phyloP scores from a whole-genome alignment of 2,888 invertebrate genomes.

The Strigamia transsilvanica region DNA sequence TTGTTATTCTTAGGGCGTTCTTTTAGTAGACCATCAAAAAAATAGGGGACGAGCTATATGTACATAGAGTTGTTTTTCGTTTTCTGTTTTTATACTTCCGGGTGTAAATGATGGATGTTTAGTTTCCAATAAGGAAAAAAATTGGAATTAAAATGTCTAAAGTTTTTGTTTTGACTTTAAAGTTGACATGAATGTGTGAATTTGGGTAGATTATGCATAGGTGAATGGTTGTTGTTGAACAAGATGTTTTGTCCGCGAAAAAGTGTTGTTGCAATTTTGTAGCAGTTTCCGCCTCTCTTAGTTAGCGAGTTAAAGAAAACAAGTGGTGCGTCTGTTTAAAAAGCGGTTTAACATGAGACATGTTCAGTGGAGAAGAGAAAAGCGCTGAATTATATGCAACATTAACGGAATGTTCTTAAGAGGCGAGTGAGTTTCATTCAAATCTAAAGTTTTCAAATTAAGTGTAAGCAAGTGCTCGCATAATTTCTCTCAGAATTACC shows the following conservation, averaged over 20 bases:
- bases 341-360: slow-evolving; percentile 26
- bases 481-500: slow-evolving; percentile 44
- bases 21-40: not conserved
- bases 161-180: not conserved
- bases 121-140: slow-evolving; percentile 2
- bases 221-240: slow-evolving; percentile 42
- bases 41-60: not conserved
- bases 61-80: not conserved
- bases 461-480: slow-evolving; percentile 49
- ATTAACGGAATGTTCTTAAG: slow-evolving; percentile 43
- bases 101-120: not conserved
- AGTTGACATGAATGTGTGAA: not conserved
- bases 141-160: not conserved
- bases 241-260: slow-evolving; percentile 40
- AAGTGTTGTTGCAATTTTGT: slow-evolving; percentile 40
- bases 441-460: slow-evolving; percentile 45
- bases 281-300: slow-evolving; percentile 24
- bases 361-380: slow-evolving; percentile 48
- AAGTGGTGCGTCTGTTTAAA: slow-evolving; percentile 9
- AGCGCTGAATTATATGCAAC: slow-evolving; percentile 43
- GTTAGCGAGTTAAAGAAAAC: slow-evolving; percentile 16
- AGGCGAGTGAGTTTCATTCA: slow-evolving; percentile 39
- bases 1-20: not conserved
- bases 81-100: not conserved
- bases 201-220: not conserved